Conservation (phyloP, 2,888 invertebrate species). For the Spatulosminthurus flaviceps region DNA sequence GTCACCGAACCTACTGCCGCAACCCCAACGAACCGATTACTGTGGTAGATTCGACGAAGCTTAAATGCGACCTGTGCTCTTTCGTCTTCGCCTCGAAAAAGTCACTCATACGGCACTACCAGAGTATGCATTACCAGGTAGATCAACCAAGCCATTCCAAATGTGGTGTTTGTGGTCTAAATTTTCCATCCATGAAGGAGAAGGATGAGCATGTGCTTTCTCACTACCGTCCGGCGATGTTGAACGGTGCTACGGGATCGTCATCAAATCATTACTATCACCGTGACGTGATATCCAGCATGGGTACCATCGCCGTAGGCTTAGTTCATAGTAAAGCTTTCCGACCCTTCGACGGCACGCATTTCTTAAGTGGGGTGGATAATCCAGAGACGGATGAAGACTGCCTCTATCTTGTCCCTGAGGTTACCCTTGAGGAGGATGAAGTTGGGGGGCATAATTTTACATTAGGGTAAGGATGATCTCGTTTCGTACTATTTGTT, state of each 20-base stretch:
- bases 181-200: constrained; percentile 15
- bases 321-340: constrained; percentile 16
- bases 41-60: not conserved
- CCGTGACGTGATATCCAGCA: constrained; percentile 10
- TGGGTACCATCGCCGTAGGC: constrained; percentile 16
- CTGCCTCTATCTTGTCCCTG: constrained; percentile 11
- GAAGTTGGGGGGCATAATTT: not conserved
- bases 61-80: constrained; percentile 3
- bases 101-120: constrained; percentile 9
- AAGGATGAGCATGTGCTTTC: constrained; percentile 23
- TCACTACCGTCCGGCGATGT: constrained; percentile 6
- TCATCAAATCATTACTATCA: constrained; percentile 19
- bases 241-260: constrained; percentile 4
- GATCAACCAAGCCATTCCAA: not conserved
- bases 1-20: constrained; percentile 4
- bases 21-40: not conserved
- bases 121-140: constrained; percentile 16
- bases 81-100: constrained; percentile 20
- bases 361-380: not conserved
- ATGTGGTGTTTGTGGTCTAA: constrained; percentile 18
- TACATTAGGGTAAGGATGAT: not conserved
- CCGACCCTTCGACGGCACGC: constrained; percentile 19
- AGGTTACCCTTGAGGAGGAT: constrained; percentile 21
- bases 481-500: too few species aligned
- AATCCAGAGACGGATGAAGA: constrained; percentile 3